Percentiles rank a stretch among this genome's conserved stretches.
phyloP scores from a whole-genome alignment of 2,797 vertebrate genomes.

The Scolopax rusticola region DNA sequence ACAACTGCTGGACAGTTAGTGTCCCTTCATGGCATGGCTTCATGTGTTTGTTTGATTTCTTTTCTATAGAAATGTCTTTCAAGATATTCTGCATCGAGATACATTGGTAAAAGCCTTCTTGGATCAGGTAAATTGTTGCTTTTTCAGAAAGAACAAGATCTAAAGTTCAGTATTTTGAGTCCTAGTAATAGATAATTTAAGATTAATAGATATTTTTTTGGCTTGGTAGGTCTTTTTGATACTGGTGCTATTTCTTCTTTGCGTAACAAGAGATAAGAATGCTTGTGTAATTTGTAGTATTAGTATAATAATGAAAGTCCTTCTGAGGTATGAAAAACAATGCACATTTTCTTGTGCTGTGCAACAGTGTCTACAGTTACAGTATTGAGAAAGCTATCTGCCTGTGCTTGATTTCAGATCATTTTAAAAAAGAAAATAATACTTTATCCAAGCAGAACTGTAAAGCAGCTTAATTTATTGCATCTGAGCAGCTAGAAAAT shows the following conservation, averaged over 20 bases:
- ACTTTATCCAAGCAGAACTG: background rate
- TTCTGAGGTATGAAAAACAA: background rate
- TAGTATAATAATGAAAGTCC: background rate
- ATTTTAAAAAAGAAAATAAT: background rate
- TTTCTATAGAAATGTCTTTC: constrained; percentile 91
- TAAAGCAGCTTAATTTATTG: background rate
- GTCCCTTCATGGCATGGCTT: background rate
- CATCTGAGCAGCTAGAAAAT: background rate
- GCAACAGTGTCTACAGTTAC: background rate
- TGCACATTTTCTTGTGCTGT: background rate
- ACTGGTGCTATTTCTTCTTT: background rate
- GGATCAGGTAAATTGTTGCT: constrained; percentile 88
- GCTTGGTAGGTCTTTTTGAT: background rate
- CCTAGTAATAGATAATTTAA: background rate
- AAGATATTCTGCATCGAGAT: constrained; percentile 94
- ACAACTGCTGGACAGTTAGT: background rate
- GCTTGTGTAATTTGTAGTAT: background rate
- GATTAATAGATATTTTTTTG: background rate
- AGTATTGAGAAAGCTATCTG: background rate
- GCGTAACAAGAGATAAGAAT: background rate
- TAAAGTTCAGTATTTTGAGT: background rate
- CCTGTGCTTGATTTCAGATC: background rate
- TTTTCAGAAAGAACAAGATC: background rate
- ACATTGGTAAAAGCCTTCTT: constrained; percentile 94
- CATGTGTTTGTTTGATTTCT: background rate